A percentile compares a stretch with the other conserved stretches of the same genome.
These are phyloP conservation scores for Brachionus angularis DNA, from an alignment of 1,140 invertebrate genomes.

Conservation along the genomic window DNA sequence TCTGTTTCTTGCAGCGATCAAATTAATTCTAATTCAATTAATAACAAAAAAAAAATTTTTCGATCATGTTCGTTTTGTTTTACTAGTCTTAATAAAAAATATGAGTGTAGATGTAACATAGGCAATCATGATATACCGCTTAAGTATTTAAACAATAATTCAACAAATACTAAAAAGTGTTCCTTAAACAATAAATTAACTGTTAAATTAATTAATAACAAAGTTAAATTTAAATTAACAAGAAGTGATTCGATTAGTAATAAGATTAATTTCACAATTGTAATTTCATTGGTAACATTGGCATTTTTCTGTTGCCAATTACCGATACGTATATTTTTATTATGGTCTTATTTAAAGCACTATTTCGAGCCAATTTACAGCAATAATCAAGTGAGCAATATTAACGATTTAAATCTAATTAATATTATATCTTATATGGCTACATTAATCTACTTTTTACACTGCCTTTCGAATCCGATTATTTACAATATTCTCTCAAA, in stretches of 20 bases:
- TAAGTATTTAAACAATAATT: background rate
- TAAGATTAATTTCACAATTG: constrained; percentile 28
- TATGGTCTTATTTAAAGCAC: constrained; percentile 35
- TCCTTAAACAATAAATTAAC: no score
- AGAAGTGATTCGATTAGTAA: background rate
- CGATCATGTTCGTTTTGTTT: constrained; percentile 38
- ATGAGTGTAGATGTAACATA: constrained; percentile 20
- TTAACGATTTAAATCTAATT: background rate
- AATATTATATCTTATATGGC: constrained; percentile 19
- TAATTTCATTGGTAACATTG: constrained; percentile 34
- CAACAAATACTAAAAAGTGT: no score
- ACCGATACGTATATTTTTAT: constrained; percentile 14
- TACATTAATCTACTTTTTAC: constrained; percentile 12
- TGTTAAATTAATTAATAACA: no score
- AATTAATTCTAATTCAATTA: no score
- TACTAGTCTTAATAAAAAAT: background rate
- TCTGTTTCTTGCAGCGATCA: no score
- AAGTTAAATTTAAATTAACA: no score
- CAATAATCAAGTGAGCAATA: background rate
- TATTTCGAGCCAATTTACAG: background rate
- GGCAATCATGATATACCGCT: background rate
- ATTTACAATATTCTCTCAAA: constrained; percentile 38
- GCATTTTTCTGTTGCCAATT: constrained; percentile 43
- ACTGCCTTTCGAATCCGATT: constrained; percentile 37
- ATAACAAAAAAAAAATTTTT: background rate